Base-by-base conservation (phyloP, 2,888 invertebrate species). In the Metopia argyrocephala region DNA sequence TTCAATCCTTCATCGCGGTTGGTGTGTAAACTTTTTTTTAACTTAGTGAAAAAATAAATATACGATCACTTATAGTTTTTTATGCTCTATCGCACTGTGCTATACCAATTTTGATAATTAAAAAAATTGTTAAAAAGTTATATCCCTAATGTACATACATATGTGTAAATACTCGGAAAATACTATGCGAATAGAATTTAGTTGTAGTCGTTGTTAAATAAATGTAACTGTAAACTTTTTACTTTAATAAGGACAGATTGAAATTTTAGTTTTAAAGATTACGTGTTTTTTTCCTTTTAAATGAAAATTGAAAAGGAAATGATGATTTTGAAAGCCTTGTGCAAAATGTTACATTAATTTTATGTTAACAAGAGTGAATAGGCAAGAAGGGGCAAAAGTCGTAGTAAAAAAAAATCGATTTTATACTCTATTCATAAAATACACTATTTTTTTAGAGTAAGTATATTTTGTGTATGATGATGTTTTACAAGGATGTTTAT, bases 241-340 rank as follows among this genome's bases (percentile, higher is more conserved):
- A 66, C 38, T 56, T 38, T 68, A 68, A 56, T 68, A 45, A 56
- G 45, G 20, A 45, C 27, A 68, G 45, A 68, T 68, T 46, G 45
- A 45, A 68, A 27, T 65, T 66, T 20, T 38, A 38, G 9, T 38
- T 23, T 66, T 23, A 52, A 25, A 25, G 3, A n/a, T 45, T 61
- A 23, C 45, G 5, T 25, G 3, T 21, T 23, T 31, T n/a, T 61
- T 1, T 46, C 7, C 15, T 54, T 54, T 66, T 66, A 5, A 56
- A 56, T 38, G 25, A 54, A 66, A 66, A 66, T 66, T 66, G 25
- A 66, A 66, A 56, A 56, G 45, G 45, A 56, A 66, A 23, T 66
- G 9, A 38, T 31, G 65, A n/a, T 56, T 15, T 45, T 56, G 20
- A 45, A 45, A 45, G 54, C 54, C 54, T 54, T 45, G 38, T 38